Evolutionary conservation across 2,888 invertebrate species (phyloP), one percentile per base, ranked within the genome.

Genomic region (Reticulitermes lucifugus): DNA sequence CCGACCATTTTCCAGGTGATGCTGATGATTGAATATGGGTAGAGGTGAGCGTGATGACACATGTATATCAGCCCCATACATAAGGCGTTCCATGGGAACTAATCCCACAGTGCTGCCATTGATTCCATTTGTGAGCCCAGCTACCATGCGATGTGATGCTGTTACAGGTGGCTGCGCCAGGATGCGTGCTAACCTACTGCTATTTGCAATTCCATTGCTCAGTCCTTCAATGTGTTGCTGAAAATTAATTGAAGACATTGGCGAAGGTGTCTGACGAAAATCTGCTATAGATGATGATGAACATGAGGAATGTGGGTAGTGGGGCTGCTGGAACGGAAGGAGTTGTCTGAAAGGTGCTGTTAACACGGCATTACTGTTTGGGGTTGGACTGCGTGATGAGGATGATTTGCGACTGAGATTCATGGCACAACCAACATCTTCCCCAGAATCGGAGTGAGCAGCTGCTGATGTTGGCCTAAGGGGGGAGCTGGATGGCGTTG

Each of bases 401-500:
- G 83, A 83, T 84, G 94, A 93, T 91, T 94, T 94, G 89, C 94
- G 93, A 91, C 96, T 96, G 84, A 96, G 91, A 90, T 97, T 97
- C 65, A 96, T 95, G 77, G 95, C 96, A 46, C 77, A 77, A 70
- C 65, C 81, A 91, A 95, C 95, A 87, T 89, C 89, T 85, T 94
- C 93, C 82, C 91, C 94, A 55, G 93, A 94, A 89, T 94, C 94
- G 88, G 93, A 93, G 90, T 93, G 93, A 88, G 85, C 83, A 18
- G 85, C 71, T 43, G 60, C 93, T 81, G 94, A 94, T 87, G 93
- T 92, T 89, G 94, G 93, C 88, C 94, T 93, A 22, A 92, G 90
- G 0, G 95, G 95, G 25, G 95, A 95, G 85, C 93, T 93, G 35
- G 93, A 91, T 25, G 94, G 94, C 87, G 93, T 93, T 12, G 94